These are phyloP conservation scores for Heteronetta atricapilla DNA, from an alignment of 2,113 vertebrate genomes.

Conservation along the genomic window DNA sequence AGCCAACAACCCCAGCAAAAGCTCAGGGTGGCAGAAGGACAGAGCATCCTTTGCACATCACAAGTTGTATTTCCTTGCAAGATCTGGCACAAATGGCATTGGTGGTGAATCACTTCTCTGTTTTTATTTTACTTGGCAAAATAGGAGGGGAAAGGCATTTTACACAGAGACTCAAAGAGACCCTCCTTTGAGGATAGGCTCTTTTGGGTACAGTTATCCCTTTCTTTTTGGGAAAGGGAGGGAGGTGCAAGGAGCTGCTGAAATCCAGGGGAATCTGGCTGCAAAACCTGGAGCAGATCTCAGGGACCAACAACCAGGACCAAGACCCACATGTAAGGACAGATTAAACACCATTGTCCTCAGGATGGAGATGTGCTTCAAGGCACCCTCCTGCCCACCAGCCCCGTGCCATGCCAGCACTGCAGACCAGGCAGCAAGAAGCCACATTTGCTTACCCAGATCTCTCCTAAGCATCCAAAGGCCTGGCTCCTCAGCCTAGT, in stretches of 20 bases:
- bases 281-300: neutral
- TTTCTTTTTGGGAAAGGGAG: neutral
- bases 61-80: neutral
- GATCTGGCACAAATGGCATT: neutral
- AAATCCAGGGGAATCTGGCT: neutral
- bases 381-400: neutral
- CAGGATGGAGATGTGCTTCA: neutral
- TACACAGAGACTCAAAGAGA: conserved; percentile 1
- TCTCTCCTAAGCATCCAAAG: neutral
- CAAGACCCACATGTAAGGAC: neutral
- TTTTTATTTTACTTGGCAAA: conserved; percentile 24
- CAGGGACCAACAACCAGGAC: neutral
- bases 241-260: neutral
- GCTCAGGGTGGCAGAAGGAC: neutral
- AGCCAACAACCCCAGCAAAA: neutral
- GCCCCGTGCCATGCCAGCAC: neutral
- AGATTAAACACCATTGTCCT: neutral
- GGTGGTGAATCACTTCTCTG: neutral
- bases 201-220: neutral
- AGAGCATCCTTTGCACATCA: neutral
- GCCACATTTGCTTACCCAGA: neutral
- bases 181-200: neutral
- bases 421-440: neutral
- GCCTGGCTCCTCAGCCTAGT: conserved; percentile 13
- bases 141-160: neutral